phyloP scores from a whole-genome alignment of 2,797 vertebrate species.

The Carapus acus region DNA sequence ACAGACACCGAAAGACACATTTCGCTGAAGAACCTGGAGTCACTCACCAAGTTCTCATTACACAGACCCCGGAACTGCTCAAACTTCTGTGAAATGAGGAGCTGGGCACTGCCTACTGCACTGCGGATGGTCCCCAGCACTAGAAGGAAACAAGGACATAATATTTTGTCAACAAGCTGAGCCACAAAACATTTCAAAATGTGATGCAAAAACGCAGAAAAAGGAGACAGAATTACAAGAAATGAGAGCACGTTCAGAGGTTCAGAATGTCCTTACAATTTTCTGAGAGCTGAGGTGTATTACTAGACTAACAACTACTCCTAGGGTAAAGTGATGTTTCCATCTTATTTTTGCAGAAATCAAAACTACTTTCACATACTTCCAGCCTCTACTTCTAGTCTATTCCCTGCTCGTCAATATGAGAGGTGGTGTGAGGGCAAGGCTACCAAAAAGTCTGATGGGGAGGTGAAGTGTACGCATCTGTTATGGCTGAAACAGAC shows the following conservation, averaged over 20 bases:
- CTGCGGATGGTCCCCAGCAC: slow-evolving; percentile 96
- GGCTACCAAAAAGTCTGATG: slow-evolving; percentile 39
- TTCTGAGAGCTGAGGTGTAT: no score
- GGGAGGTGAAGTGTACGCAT: slow-evolving; percentile 31
- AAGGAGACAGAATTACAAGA: background rate
- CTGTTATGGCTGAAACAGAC: slow-evolving; percentile 39
- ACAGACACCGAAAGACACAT: no score
- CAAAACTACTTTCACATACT: no score
- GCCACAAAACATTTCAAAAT: no score
- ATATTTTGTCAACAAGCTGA: slow-evolving; percentile 2
- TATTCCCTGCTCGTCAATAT: slow-evolving; percentile 56
- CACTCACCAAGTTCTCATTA: slow-evolving; percentile 97
- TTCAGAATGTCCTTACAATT: no score
- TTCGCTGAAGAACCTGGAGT: slow-evolving; percentile 4
- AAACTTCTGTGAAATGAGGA: slow-evolving; percentile 96
- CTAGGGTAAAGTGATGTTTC: no score
- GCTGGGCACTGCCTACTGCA: slow-evolving; percentile 94
- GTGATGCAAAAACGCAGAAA: background rate
- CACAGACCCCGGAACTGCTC: slow-evolving; percentile 98
- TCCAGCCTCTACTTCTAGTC: slow-evolving; percentile 18
- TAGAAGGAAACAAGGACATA: slow-evolving; percentile 42
- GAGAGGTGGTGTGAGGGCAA: slow-evolving; percentile 51
- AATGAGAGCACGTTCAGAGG: slow-evolving; percentile 18
- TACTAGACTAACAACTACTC: no score
- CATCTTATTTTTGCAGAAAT: no score